A percentile compares a stretch with the other conserved stretches of the same genome.
These are phyloP conservation scores for Pristionchus arcanus DNA, from an alignment of 2,888 invertebrate genomes.

Conservation along the genomic window DNA sequence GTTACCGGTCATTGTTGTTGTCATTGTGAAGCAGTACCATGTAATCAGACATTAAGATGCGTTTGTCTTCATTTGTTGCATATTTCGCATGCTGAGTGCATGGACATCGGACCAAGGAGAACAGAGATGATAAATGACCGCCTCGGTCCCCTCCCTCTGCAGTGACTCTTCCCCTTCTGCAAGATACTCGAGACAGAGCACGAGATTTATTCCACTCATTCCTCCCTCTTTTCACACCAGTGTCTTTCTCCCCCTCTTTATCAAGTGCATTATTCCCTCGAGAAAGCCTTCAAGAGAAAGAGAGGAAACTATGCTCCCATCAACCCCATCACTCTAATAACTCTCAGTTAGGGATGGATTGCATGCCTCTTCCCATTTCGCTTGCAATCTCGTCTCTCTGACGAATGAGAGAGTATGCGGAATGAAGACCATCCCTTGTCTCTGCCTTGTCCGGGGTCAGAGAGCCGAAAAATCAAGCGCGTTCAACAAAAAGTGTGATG, in stretches of 20 bases:
- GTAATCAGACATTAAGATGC: too few relatives aligned
- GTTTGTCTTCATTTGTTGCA: too few relatives aligned
- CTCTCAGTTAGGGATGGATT: not conserved
- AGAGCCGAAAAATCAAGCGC: not conserved
- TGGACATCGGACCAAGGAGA: not conserved
- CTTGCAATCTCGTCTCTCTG: not conserved
- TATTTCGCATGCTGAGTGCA: not conserved
- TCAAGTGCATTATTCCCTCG: constrained; percentile 46
- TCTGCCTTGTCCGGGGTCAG: not conserved
- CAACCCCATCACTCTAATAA: constrained; percentile 27
- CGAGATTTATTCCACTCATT: constrained; percentile 38
- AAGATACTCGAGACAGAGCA: constrained; percentile 8
- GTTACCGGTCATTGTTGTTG: too few relatives aligned
- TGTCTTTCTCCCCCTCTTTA: constrained; percentile 29
- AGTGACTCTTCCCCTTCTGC: constrained; percentile 29
- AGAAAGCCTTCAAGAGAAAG: not conserved
- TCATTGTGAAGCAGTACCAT: too few relatives aligned
- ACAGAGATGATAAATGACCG: constrained; percentile 3
- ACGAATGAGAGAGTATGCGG: not conserved
- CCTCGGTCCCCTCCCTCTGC: not conserved
- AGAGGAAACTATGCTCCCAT: constrained; percentile 14
- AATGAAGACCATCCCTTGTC: not conserved
- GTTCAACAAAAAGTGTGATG: not conserved
- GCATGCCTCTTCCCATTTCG: not conserved
- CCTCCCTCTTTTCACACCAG: not conserved